A percentile compares a stretch with the other conserved stretches of the same genome.
Conservation (phyloP, 1,140 invertebrate genomes). For the Vollenhovia emeryi region DNA sequence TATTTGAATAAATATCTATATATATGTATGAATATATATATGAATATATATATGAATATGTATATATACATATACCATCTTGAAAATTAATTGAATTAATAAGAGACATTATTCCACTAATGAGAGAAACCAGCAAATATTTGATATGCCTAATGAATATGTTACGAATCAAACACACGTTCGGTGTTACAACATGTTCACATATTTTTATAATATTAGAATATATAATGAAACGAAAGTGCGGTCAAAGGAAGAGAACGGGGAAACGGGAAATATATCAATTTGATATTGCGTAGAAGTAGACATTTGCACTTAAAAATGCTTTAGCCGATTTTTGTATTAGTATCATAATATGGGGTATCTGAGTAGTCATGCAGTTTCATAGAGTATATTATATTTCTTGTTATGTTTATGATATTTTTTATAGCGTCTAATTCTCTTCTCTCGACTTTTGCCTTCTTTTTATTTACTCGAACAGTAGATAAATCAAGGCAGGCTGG, state of each 20-base stretch:
- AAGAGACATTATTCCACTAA: conserved; percentile 49
- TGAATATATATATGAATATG: neutral
- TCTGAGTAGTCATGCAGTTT: conserved; percentile 53
- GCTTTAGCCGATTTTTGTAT: conserved; percentile 61
- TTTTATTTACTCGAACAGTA: conserved; percentile 63
- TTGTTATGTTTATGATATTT: conserved; percentile 71
- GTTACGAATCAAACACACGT: conserved; percentile 58
- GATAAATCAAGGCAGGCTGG: neutral
- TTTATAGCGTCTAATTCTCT: conserved; percentile 63
- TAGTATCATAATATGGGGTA: conserved; percentile 43
- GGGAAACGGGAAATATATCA: conserved; percentile 37
- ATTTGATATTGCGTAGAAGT: conserved; percentile 66
- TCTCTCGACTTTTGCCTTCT: conserved; percentile 51
- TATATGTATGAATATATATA: conserved; percentile 32
- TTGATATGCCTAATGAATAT: conserved; percentile 63
- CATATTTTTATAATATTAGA: conserved; percentile 71
- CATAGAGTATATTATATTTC: conserved; percentile 63
- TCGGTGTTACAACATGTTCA: conserved; percentile 67
- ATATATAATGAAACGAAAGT: conserved; percentile 56
- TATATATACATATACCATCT: conserved; percentile 64
- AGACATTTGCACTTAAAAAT: conserved; percentile 57
- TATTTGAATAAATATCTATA: conserved; percentile 74
- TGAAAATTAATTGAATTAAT: conserved; percentile 59
- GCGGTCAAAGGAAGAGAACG: conserved; percentile 45
- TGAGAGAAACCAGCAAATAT: conserved; percentile 56